Conservation (phyloP, 2,888 invertebrate genomes). For the Pachycephus smyrnensis region DNA sequence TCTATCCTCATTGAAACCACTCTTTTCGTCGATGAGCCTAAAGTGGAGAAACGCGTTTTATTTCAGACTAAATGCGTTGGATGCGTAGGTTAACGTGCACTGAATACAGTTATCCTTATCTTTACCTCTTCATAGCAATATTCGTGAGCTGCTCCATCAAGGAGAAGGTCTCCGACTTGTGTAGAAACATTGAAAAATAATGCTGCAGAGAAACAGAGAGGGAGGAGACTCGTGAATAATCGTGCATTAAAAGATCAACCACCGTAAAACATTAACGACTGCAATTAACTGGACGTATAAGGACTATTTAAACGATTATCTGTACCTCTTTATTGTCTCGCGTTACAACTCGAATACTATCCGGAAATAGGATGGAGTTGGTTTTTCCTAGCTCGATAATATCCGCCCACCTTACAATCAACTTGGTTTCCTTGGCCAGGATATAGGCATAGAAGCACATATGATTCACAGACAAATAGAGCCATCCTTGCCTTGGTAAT, state of each 20-base stretch:
- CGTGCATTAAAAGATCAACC: too few relatives aligned
- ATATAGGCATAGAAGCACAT: slow-evolving; percentile 96
- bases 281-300: neutral
- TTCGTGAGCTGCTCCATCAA: slow-evolving; percentile 96
- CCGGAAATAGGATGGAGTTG: slow-evolving; percentile 83
- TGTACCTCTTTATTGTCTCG: slow-evolving; percentile 77
- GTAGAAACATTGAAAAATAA: slow-evolving; percentile 92
- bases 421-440: slow-evolving; percentile 89
- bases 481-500: slow-evolving; percentile 95
- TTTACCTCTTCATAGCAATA: slow-evolving; percentile 93
- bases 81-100: neutral
- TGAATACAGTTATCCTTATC: slow-evolving; percentile 13
- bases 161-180: slow-evolving; percentile 88
- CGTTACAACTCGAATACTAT: slow-evolving; percentile 88
- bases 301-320: slow-evolving; percentile 8
- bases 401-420: slow-evolving; percentile 92
- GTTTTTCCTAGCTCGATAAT: slow-evolving; percentile 84
- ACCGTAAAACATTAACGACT: too few relatives aligned
- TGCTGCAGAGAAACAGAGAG: slow-evolving; percentile 70
- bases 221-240: too few relatives aligned
- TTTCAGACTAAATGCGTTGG: neutral
- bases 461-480: slow-evolving; percentile 96
- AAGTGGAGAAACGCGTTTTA: neutral
- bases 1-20: slow-evolving; percentile 89
- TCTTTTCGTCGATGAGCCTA: slow-evolving; percentile 92